phyloP scores from a whole-genome alignment of 2,113 vertebrate genomes.

The Oriolus oriolus region DNA sequence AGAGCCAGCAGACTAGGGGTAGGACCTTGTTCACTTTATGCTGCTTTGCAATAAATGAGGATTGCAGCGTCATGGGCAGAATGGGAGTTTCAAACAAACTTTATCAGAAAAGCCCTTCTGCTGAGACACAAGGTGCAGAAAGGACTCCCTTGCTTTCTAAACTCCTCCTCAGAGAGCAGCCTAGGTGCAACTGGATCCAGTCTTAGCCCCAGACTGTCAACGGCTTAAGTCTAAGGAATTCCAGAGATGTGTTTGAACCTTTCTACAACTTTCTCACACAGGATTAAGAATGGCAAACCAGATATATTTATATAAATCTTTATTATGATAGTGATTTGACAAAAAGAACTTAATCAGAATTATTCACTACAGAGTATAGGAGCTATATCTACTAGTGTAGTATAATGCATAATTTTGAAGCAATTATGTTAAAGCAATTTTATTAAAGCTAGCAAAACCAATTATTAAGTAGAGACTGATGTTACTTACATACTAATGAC shows the following conservation, averaged over 20 bases:
- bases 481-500: background rate
- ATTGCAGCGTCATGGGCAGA: background rate
- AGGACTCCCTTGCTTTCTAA: background rate
- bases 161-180: background rate
- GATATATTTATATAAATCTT: background rate
- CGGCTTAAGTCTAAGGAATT: background rate
- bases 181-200: background rate
- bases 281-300: background rate
- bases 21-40: background rate
- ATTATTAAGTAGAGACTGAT: background rate
- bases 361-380: background rate
- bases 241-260: background rate
- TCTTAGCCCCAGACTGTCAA: background rate
- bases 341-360: background rate
- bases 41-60: background rate
- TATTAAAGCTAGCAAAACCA: background rate
- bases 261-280: background rate
- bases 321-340: background rate
- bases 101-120: background rate
- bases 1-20: background rate
- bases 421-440: background rate
- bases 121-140: background rate
- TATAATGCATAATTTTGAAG: background rate
- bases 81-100: background rate
- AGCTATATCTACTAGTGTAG: background rate